A percentile compares a stretch with the other conserved stretches of the same genome.
phyloP scores from a whole-genome alignment of 2,888 invertebrate genomes.

The Oeneis ivallda region DNA sequence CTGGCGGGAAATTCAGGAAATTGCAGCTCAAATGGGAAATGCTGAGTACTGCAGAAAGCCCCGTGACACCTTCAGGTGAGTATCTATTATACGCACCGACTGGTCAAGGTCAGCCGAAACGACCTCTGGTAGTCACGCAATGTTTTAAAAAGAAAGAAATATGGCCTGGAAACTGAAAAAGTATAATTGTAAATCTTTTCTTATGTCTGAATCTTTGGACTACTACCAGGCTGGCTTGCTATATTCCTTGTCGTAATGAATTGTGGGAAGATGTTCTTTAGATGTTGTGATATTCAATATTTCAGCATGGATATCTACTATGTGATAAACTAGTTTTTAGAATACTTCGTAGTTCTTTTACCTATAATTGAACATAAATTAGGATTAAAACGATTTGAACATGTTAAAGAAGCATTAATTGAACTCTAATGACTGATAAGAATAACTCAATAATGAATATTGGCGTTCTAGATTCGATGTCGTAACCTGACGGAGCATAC shows the following conservation, averaged over 20 bases:
- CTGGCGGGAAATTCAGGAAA: conserved; percentile 87
- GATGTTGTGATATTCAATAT: too few relatives aligned
- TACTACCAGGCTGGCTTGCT: too few relatives aligned
- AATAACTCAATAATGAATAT: not conserved
- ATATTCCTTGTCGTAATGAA: too few relatives aligned
- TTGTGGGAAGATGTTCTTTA: too few relatives aligned
- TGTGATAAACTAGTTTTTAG: not conserved
- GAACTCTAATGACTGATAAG: not conserved
- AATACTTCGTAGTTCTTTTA: not conserved
- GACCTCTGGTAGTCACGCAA: not conserved
- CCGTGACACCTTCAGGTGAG: conserved; percentile 69
- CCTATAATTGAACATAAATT: not conserved
- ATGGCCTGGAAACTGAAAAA: too few relatives aligned
- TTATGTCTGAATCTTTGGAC: too few relatives aligned
- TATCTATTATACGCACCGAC: not conserved
- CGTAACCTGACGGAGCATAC: not conserved
- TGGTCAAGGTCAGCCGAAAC: too few relatives aligned
- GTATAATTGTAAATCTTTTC: too few relatives aligned
- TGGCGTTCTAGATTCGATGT: not conserved
- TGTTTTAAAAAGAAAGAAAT: not conserved
- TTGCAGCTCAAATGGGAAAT: conserved; percentile 92
- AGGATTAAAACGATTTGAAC: not conserved
- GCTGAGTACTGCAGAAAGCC: conserved; percentile 81
- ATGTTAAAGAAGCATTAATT: not conserved
- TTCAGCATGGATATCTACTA: too few relatives aligned